Conservation (phyloP, 2,888 invertebrate species). For the Diabrotica balteata region DNA sequence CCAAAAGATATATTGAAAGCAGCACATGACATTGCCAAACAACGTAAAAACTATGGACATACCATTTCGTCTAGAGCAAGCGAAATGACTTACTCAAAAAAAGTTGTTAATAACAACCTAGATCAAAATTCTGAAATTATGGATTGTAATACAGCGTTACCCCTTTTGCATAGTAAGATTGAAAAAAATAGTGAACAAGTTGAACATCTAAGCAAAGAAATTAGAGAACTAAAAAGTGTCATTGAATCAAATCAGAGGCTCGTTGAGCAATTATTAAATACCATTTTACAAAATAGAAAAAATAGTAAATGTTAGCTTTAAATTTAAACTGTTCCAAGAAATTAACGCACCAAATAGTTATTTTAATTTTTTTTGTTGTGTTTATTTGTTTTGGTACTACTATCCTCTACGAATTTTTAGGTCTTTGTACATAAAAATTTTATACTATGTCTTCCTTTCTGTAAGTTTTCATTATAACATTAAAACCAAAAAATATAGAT, state of each 20-base stretch:
- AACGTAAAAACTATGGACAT: slow-evolving; percentile 73
- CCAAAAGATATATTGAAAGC: slow-evolving; percentile 81
- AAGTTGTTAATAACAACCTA: slow-evolving; percentile 70
- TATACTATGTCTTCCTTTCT: too few relatives aligned
- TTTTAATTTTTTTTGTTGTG: too few relatives aligned
- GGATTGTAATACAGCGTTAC: slow-evolving; percentile 61
- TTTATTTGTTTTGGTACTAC: too few relatives aligned
- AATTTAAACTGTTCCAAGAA: too few relatives aligned
- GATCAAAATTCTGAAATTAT: slow-evolving; percentile 55
- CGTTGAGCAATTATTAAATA: slow-evolving; percentile 54
- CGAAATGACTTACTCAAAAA: slow-evolving; percentile 69
- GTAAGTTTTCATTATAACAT: too few relatives aligned
- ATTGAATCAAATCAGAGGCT: slow-evolving; percentile 46
- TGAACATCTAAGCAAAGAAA: slow-evolving; percentile 71
- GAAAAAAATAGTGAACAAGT: slow-evolving; percentile 75
- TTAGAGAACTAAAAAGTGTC: slow-evolving; percentile 65
- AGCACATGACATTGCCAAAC: slow-evolving; percentile 82
- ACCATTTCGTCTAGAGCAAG: slow-evolving; percentile 73
- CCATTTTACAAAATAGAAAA: slow-evolving; percentile 45
- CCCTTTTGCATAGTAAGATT: slow-evolving; percentile 69
- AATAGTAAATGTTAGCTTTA: slow-evolving; percentile 32
- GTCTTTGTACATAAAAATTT: too few relatives aligned
- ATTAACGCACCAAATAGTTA: too few relatives aligned
- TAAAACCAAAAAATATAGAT: too few relatives aligned
- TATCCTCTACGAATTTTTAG: too few relatives aligned